Percentiles rank a stretch among this genome's conserved stretches.
These are phyloP conservation scores for Exocentrus adspersus DNA, from an alignment of 2,888 invertebrate genomes.

Conservation along the genomic window DNA sequence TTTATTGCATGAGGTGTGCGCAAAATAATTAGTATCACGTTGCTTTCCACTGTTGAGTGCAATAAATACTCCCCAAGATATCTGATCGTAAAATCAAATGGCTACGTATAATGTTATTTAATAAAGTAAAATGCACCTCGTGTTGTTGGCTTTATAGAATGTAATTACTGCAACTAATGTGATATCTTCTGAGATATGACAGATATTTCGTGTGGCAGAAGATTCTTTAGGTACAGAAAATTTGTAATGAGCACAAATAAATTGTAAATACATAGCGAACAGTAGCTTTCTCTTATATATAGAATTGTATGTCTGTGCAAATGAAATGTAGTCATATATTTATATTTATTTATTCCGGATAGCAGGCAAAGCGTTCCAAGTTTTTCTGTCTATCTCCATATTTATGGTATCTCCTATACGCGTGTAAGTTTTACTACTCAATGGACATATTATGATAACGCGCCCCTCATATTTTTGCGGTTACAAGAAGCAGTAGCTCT, in stretches of 20 bases:
- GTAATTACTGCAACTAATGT: too few species aligned
- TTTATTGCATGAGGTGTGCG: constrained; percentile 19
- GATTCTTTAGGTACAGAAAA: too few species aligned
- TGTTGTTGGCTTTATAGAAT: background rate
- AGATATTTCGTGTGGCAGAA: too few species aligned
- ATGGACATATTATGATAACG: constrained; percentile 1
- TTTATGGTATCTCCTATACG: background rate
- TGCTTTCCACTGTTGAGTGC: constrained; percentile 15
- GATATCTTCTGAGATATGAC: too few species aligned
- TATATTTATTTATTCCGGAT: too few species aligned
- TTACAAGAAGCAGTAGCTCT: constrained; percentile 13
- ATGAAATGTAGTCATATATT: too few species aligned
- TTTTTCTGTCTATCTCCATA: background rate
- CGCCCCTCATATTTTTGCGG: constrained; percentile 14
- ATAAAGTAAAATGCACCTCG: constrained; percentile 5
- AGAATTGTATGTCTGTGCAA: too few species aligned
- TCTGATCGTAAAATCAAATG: constrained; percentile 9
- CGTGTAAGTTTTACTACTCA: constrained; percentile 6
- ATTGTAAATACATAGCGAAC: too few species aligned
- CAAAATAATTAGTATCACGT: constrained; percentile 31
- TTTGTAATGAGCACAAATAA: too few species aligned
- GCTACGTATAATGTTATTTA: constrained; percentile 1
- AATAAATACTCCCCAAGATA: constrained; percentile 21
- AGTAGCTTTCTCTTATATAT: too few species aligned
- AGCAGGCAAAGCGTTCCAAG: too few species aligned